phyloP scores from a whole-genome alignment of 2,113 vertebrate genomes.

The Micronisus gabar region DNA sequence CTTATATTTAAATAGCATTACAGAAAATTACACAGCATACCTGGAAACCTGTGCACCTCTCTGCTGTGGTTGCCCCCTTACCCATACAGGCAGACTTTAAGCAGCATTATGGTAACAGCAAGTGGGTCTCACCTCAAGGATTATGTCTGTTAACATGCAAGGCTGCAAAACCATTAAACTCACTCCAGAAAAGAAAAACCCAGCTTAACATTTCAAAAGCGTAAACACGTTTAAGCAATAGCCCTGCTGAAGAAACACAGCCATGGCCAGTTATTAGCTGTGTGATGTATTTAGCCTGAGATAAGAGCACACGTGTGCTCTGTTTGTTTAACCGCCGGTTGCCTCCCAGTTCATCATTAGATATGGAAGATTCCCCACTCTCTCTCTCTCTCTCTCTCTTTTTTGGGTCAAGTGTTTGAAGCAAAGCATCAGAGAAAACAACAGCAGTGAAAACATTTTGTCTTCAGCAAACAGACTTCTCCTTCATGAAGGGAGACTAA shows the following conservation, averaged over 20 bases:
- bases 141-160: background rate
- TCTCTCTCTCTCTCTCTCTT: background rate
- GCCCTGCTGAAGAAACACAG: background rate
- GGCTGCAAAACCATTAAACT: background rate
- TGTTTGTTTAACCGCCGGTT: background rate
- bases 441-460: conserved; percentile 83
- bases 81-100: background rate
- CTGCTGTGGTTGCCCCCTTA: background rate
- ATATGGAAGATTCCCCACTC: background rate
- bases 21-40: background rate
- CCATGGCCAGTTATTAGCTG: background rate
- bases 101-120: background rate
- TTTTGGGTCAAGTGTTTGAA: conserved; percentile 80
- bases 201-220: background rate
- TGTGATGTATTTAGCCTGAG: background rate
- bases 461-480: conserved; percentile 78
- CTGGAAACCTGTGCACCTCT: background rate
- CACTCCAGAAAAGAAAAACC: background rate
- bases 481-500: conserved; percentile 83
- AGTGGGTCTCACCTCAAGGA: background rate
- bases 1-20: background rate
- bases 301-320: background rate
- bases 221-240: background rate
- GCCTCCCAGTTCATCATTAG: background rate
- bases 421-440: conserved; percentile 83